Conservation (phyloP, 2,888 invertebrate species). For the Tetropium fuscum region DNA sequence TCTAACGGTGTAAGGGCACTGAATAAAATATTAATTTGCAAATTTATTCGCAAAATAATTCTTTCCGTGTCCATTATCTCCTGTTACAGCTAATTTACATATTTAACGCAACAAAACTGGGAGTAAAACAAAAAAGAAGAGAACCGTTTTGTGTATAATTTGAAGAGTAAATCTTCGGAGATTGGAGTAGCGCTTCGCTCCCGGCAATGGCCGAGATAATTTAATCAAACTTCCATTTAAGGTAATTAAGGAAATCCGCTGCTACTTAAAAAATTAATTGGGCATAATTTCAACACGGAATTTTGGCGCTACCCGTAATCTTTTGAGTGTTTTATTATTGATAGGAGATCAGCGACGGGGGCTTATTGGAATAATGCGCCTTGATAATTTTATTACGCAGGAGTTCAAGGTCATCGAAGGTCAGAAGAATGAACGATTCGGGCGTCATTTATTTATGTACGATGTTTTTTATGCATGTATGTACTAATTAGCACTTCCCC, state of each 20-base stretch:
- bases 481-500: too few relatives aligned
- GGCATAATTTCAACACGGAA: conserved; percentile 13
- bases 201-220: conserved; percentile 14
- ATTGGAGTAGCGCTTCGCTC: neutral
- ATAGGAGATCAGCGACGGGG: neutral
- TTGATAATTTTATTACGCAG: neutral
- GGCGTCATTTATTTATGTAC: too few relatives aligned
- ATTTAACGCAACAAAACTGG: neutral
- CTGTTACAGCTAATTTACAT: too few relatives aligned
- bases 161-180: conserved; percentile 1
- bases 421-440: too few relatives aligned
- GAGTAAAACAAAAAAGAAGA: neutral
- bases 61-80: too few relatives aligned
- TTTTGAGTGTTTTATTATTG: conserved; percentile 17
- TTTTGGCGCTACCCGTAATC: conserved; percentile 6
- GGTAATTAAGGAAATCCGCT: conserved; percentile 18
- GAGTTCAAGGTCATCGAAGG: neutral
- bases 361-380: neutral
- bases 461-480: too few relatives aligned
- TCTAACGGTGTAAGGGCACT: too few relatives aligned
- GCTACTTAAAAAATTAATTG: conserved; percentile 24
- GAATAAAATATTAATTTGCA: too few relatives aligned
- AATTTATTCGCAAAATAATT: too few relatives aligned
- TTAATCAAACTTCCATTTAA: conserved; percentile 24
- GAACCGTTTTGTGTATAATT: conserved; percentile 2